phyloP scores from a whole-genome alignment of 2,113 vertebrate species.

The Bungarus multicinctus region DNA sequence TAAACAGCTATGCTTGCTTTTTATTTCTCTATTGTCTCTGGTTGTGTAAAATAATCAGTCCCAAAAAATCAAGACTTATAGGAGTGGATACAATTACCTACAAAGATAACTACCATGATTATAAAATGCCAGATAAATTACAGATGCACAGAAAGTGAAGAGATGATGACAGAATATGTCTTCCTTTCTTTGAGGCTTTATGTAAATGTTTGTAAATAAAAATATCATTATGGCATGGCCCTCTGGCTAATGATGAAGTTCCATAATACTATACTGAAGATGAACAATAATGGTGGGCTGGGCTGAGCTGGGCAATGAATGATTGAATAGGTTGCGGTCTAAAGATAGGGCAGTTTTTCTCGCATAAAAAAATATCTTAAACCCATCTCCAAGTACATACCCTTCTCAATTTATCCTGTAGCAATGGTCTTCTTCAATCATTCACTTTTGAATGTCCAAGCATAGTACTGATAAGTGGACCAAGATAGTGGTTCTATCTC shows the following conservation, averaged over 20 bases:
- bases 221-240: not conserved
- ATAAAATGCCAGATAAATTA: constrained; percentile 57
- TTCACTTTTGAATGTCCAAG: not conserved
- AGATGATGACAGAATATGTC: no score
- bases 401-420: not conserved
- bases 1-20: constrained; percentile 51
- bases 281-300: not conserved
- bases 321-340: not conserved
- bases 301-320: not conserved
- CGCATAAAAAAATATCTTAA: not conserved
- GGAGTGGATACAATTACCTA: constrained; percentile 41
- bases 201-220: not conserved
- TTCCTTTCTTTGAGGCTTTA: not conserved
- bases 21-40: constrained; percentile 50
- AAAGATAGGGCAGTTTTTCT: not conserved
- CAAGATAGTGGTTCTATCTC: not conserved
- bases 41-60: constrained; percentile 66
- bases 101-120: constrained; percentile 15
- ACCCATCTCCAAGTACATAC: not conserved
- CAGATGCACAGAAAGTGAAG: not conserved
- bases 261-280: not conserved
- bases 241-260: not conserved
- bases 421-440: not conserved
- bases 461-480: not conserved
- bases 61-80: constrained; percentile 48